Evolutionary conservation across 1,140 invertebrate species (phyloP).

Genomic region (Drosophila fuyamai): DNA sequence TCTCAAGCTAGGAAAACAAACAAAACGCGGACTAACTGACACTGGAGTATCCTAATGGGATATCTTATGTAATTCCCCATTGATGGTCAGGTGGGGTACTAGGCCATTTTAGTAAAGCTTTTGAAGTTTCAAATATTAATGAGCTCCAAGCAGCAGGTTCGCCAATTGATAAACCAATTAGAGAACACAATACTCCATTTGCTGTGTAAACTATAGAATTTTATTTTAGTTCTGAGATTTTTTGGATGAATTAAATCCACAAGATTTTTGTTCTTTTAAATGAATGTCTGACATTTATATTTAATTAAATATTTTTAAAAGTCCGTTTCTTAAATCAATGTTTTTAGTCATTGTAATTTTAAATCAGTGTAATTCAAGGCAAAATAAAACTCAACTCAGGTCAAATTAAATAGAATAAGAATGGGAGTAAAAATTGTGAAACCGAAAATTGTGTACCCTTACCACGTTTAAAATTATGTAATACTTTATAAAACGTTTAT

Average conservation of each 20-base stretch:
- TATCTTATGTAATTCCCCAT: slow-evolving; percentile 47
- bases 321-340: no score
- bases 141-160: slow-evolving; percentile 25
- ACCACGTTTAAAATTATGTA: no score
- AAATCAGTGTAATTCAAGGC: no score
- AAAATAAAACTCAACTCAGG: no score
- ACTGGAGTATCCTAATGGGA: slow-evolving; percentile 25
- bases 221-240: neutral
- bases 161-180: slow-evolving; percentile 28
- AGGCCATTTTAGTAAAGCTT: slow-evolving; percentile 27
- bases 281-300: no score
- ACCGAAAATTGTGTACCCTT: no score
- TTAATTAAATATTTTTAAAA: no score
- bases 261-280: no score
- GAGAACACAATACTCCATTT: slow-evolving; percentile 13
- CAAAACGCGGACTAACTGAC: slow-evolving; percentile 26
- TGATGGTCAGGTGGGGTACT: neutral
- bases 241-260: neutral
- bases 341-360: no score
- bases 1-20: slow-evolving; percentile 54
- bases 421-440: no score
- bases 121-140: slow-evolving; percentile 69
- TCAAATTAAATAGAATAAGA: no score
- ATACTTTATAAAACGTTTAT: no score
- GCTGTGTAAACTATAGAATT: slow-evolving; percentile 7